These are phyloP conservation scores for Caloenas nicobarica DNA, from an alignment of 2,113 vertebrate genomes.

Conservation along the genomic window DNA sequence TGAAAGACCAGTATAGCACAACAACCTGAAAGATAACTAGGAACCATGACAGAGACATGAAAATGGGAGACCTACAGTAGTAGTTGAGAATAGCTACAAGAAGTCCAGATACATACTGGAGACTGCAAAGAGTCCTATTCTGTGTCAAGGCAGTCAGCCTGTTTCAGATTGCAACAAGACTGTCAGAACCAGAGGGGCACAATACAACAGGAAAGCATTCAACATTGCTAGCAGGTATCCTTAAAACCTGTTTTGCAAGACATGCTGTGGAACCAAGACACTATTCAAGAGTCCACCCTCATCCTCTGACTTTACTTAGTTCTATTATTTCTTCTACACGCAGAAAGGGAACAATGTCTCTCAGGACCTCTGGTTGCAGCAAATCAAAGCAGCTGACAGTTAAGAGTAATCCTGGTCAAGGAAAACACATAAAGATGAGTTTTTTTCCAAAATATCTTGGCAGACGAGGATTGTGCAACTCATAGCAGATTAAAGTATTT, in stretches of 20 bases:
- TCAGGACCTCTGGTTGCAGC: not conserved
- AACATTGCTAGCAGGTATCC: not conserved
- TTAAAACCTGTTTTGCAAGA: not conserved
- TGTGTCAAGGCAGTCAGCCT: not conserved
- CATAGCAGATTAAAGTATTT: not conserved
- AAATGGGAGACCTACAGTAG: not conserved
- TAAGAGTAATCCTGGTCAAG: not conserved
- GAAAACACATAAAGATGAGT: not conserved
- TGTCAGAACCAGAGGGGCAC: not conserved
- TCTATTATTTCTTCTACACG: not conserved
- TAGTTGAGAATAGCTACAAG: not conserved
- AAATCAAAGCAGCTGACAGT: not conserved
- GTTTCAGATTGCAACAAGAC: not conserved
- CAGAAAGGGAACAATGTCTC: not conserved
- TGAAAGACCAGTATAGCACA: not conserved
- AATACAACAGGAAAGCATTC: not conserved
- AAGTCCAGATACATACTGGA: not conserved
- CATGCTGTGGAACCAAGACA: rapidly evolving
- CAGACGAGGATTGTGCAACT: not conserved
- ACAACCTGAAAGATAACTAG: not conserved
- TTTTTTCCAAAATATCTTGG: not conserved
- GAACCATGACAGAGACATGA: not conserved
- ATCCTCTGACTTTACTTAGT: not conserved
- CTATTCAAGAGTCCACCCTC: not conserved
- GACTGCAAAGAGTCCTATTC: not conserved